Evolutionary conservation across 2,113 vertebrate genomes (phyloP), one percentile per base, ranked within the genome.

Genomic region (Apteryx mantelli): DNA sequence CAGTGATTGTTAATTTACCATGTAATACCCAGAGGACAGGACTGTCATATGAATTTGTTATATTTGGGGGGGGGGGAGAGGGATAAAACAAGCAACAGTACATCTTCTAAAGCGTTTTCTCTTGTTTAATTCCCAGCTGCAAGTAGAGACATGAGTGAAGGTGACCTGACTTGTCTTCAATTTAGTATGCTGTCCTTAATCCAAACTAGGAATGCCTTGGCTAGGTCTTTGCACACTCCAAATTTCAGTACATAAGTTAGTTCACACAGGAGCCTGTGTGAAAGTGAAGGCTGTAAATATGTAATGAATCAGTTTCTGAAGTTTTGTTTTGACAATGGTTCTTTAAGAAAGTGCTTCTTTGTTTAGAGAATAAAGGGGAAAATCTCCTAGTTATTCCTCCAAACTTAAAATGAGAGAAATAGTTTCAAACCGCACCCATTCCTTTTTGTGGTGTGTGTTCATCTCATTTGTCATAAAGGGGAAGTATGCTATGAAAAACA

Each of bases 401-500:
- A 13, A 71, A 42, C 9, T 6, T 60, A 46, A 82, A 66, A 38
- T 42, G 26, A 26, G 9, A 58, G 38, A 28, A 61, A 36, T 44
- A 19, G 22, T 38, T 73, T 52, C n/a, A 73, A 19, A 73, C n/a
- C 48, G 25, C 48, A 26, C 24, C n/a, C 24, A 53, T 36, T 26
- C 34, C 19, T 36, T 1, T 4, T 7, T n/a, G 32, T 26, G 26
- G n/a, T 83, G 86, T 58, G 55, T 52, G 19, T 46, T 75, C 12
- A 14, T 34, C 34, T 36, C 0, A 0, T 55, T 58, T 74, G 19
- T 56, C 3, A 16, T 8, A 6, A 7, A 40, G 24, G 34, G 9
- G 5, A 14, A 14, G 58, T 44, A 4, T 42, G 2, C 10, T 73
- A 2, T 0, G 13, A 34, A 50, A 66, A 73, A 8, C 20, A 46